These are phyloP conservation scores for Aythya fuligula DNA, from an alignment of 2,797 vertebrate genomes.

Conservation along the genomic window DNA sequence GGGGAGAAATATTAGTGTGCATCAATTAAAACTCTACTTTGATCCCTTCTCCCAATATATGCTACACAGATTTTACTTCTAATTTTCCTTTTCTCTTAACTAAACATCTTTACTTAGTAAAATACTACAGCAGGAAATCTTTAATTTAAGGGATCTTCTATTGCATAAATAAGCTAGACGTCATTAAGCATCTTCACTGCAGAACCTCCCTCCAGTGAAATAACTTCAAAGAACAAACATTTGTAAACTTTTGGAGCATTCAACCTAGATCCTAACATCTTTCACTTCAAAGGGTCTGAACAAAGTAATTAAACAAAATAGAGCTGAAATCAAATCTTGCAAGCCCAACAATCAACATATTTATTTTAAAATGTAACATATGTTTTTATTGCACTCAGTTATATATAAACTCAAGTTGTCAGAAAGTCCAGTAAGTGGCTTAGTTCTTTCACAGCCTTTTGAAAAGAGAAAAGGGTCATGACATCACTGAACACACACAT, in stretches of 20 bases:
- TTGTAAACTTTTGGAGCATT: neutral
- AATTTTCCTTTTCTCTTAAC: neutral
- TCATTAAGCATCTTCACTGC: neutral
- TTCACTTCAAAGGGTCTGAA: neutral
- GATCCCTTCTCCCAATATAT: neutral
- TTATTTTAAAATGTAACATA: neutral
- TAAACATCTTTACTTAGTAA: neutral
- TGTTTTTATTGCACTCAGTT: neutral
- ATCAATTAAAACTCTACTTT: neutral
- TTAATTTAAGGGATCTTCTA: neutral
- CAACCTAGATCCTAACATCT: neutral
- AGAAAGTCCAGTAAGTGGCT: neutral
- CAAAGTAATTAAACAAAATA: neutral
- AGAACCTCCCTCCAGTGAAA: neutral
- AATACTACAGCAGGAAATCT: neutral
- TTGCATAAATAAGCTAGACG: neutral
- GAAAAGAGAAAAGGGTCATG: neutral
- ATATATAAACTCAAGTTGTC: accelerated
- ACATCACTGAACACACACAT: neutral
- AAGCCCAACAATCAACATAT: neutral
- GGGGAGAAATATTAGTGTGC: neutral
- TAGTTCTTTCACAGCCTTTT: neutral
- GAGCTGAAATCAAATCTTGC: neutral
- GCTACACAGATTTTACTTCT: neutral
- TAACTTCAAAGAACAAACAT: neutral